Conservation (phyloP, 2,888 invertebrate genomes). For the Synanthedon myopaeformis region DNA sequence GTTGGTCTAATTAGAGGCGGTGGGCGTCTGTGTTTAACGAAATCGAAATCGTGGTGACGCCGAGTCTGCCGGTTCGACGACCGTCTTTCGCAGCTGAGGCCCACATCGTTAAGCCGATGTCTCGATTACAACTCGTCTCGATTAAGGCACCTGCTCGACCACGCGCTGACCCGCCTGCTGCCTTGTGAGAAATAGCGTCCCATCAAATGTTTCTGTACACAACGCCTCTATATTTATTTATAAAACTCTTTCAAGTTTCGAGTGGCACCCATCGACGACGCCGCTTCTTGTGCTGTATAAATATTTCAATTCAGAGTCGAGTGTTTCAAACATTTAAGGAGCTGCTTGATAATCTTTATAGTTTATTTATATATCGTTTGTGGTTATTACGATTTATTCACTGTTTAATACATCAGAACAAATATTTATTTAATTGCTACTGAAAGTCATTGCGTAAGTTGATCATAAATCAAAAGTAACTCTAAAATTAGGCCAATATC, state of each 20-base stretch:
- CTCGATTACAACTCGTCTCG: slow-evolving; percentile 36
- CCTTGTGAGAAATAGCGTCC: slow-evolving; percentile 51
- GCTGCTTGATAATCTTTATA: slow-evolving; percentile 19
- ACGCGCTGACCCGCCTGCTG: slow-evolving; percentile 17
- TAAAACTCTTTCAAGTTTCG: slow-evolving; percentile 51
- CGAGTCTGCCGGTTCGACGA: slow-evolving; percentile 20
- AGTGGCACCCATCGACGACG: slow-evolving; percentile 28
- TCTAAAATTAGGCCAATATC: no score
- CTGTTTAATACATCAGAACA: no score
- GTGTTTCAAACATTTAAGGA: slow-evolving; percentile 11
- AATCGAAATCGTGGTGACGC: slow-evolving; percentile 35
- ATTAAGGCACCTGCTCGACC: slow-evolving; percentile 46
- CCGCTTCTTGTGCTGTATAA: slow-evolving; percentile 40
- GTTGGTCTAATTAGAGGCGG: slow-evolving; percentile 28
- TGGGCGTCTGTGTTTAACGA: slow-evolving; percentile 29
- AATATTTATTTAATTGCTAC: no score
- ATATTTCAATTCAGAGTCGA: slow-evolving; percentile 26
- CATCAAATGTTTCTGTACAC: slow-evolving; percentile 55
- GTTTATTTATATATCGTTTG: slow-evolving; percentile 7
- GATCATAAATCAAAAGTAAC: no score
- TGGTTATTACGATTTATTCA: no score
- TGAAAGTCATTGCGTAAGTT: no score
- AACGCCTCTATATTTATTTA: slow-evolving; percentile 53
- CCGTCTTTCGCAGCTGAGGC: slow-evolving; percentile 29
- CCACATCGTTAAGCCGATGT: slow-evolving; percentile 26